Base-by-base conservation (phyloP, 2,113 vertebrate species). In the Otis tarda region DNA sequence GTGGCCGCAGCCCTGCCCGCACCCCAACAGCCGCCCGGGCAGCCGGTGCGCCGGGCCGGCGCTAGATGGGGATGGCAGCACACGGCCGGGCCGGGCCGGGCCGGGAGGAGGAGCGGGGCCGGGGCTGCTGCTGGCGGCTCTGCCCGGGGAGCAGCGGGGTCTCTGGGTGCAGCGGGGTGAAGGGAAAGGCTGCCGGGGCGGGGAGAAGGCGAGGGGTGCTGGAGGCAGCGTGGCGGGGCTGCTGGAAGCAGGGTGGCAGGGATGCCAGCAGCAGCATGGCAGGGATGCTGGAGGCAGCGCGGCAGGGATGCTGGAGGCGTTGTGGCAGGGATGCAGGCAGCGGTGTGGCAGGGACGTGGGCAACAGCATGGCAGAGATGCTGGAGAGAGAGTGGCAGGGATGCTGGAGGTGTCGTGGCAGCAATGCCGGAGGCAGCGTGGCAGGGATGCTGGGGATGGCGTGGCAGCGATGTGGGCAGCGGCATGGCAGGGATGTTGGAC, bases 21-120 rank as follows among this genome's bases (percentile, higher is more conserved):
- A 43, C 39, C 70, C 70, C 47, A 7, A 5, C 23, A 19, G 7
- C 56, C 21, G 18, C 15, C 31, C 24, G 5, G 21, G 37, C 39
- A 7, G 76, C 10, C 31, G 22, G 67, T 95, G 89, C 94, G n/a
- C 86, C 30, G 43, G 67, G 87, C 89, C 67, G 94, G 94, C 96
- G 83, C 96, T 96, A 97, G 96, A 87, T 73, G 96, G 96, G 96
- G 96, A 89, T 96, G 96, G 95, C 87, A 69, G 1, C 9, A 45
- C 91, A 5, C 75, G 1, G 79, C 49, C 47, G 31, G 9, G 25
- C n/a, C 28, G 55, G 55, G 13, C 16, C 21, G 12, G 6, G 33
- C 20, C 22, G n/a, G 59, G 59, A 10, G 22, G 56, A 37, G 57
- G 64, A 56, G 87, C 63, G 21, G 59, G 55, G 24, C 14, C 3